These are phyloP conservation scores for Bellardia bayeri DNA, from an alignment of 2,888 invertebrate species.

Conservation along the genomic window DNA sequence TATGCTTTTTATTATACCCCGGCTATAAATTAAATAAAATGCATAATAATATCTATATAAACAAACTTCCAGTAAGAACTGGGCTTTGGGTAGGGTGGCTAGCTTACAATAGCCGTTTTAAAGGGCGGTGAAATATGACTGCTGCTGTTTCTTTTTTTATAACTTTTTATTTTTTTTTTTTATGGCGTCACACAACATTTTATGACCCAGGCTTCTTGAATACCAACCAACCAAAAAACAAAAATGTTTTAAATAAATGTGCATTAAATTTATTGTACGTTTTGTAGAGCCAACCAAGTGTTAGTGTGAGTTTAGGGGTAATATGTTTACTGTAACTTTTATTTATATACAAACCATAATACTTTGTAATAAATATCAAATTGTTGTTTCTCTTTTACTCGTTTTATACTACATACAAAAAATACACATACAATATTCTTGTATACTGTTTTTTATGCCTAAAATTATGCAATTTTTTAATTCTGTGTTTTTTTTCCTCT, in stretches of 20 bases:
- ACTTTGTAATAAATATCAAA: conserved; percentile 63
- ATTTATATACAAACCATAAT: conserved; percentile 49
- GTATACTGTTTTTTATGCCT: conserved; percentile 6
- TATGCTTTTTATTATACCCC: conserved; percentile 54
- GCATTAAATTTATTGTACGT: conserved; percentile 58
- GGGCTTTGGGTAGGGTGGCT: neutral
- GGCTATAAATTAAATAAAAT: conserved; percentile 71
- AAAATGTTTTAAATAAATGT: conserved; percentile 41
- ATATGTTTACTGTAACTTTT: conserved; percentile 46
- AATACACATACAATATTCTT: neutral
- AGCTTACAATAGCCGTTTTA: neutral
- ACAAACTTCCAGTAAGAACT: neutral
- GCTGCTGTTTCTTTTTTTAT: neutral
- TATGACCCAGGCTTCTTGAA: conserved; percentile 62
- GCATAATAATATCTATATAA: conserved; percentile 53
- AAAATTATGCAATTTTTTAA: conserved; percentile 52
- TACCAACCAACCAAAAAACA: conserved; percentile 3
- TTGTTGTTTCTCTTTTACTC: neutral
- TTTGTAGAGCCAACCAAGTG: conserved; percentile 11
- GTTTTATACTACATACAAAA: neutral
- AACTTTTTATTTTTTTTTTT: conserved; percentile 54
- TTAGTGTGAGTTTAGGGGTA: conserved; percentile 27
- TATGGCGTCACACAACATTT: conserved; percentile 71
- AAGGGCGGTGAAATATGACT: neutral
- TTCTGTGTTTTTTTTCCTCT: neutral